phyloP scores from a whole-genome alignment of 1,140 invertebrate genomes.

The Acromyrmex echinatior region DNA sequence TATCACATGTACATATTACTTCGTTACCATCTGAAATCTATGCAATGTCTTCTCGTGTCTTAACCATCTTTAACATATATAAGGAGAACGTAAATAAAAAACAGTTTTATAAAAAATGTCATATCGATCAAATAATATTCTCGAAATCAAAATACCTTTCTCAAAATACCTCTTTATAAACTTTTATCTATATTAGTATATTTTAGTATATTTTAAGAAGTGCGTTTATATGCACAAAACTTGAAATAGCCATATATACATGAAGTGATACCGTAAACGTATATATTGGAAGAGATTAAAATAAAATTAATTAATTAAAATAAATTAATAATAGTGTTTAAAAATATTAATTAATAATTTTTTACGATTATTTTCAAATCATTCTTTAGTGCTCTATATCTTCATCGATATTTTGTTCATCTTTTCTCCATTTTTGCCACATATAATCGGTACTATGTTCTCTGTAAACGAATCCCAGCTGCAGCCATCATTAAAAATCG shows the following conservation, averaged over 20 bases:
- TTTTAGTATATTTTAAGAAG: background rate
- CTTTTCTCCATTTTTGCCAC: background rate
- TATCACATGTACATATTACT: too few relatives aligned
- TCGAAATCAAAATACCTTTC: background rate
- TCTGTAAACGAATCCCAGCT: background rate
- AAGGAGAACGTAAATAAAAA: too few relatives aligned
- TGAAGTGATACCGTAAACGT: background rate
- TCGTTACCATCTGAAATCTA: too few relatives aligned
- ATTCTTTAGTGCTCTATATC: background rate
- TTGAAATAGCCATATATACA: background rate
- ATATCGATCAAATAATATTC: background rate
- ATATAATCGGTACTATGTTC: background rate
- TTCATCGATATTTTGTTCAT: background rate
- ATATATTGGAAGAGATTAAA: background rate
- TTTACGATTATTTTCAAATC: background rate
- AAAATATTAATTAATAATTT: slow-evolving; percentile 4
- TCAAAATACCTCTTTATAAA: background rate
- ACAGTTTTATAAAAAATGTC: background rate
- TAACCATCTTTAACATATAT: too few relatives aligned
- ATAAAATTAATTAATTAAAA: background rate
- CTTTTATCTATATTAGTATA: background rate
- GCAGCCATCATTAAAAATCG: background rate
- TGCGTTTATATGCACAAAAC: background rate
- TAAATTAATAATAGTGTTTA: background rate
- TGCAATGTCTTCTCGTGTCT: too few relatives aligned